Conservation (phyloP, 2,888 invertebrate genomes). For the Ypsolopha scabrella region DNA sequence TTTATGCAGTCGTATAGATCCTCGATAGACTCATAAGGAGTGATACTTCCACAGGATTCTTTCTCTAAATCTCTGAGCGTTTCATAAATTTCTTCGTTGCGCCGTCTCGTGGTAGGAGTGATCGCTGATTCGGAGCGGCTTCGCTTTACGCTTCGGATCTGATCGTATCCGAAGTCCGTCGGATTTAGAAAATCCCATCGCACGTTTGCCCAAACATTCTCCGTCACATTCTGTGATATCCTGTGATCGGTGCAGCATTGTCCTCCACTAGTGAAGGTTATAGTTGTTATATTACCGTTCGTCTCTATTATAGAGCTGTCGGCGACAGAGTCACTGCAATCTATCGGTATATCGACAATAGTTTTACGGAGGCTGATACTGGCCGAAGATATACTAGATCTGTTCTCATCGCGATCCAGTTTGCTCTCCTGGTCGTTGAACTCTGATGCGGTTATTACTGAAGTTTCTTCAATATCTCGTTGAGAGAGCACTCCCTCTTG, state of each 20-base stretch:
- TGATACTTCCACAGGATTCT: conserved; percentile 58
- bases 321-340: conserved; percentile 41
- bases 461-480: conserved; percentile 54
- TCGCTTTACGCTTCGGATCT: conserved; percentile 51
- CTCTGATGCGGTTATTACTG: conserved; percentile 44
- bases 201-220: conserved; percentile 63
- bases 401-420: conserved; percentile 38
- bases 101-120: conserved; percentile 42
- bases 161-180: conserved; percentile 57
- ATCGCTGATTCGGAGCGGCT: conserved; percentile 60
- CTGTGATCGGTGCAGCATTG: conserved; percentile 61
- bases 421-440: conserved; percentile 38
- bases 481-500: conserved; percentile 58
- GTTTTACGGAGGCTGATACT: conserved; percentile 44
- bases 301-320: conserved; percentile 45
- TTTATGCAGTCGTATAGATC: conserved; percentile 64
- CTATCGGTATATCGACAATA: conserved; percentile 51
- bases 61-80: conserved; percentile 41
- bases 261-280: conserved; percentile 45
- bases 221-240: conserved; percentile 55
- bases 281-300: conserved; percentile 49
- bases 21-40: conserved; percentile 64
- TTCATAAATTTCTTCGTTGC: conserved; percentile 58
- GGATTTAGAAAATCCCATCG: conserved; percentile 61
- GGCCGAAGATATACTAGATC: conserved; percentile 40